These are phyloP conservation scores for Cyphomyrus plagiostoma DNA, from an alignment of 2,113 vertebrate species.

Conservation along the genomic window DNA sequence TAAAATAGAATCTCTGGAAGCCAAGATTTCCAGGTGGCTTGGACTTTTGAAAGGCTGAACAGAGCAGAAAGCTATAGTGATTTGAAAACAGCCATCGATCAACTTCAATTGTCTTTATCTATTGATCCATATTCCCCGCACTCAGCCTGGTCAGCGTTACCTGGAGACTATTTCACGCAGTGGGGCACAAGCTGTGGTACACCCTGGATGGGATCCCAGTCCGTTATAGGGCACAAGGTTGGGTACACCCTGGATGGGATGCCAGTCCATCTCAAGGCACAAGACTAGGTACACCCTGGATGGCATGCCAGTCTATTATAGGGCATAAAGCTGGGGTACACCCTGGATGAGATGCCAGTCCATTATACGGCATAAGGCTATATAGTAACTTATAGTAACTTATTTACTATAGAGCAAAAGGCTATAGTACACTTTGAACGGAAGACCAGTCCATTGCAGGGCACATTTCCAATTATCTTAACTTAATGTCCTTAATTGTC, in stretches of 20 bases:
- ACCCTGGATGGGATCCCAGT: not conserved
- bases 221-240: not conserved
- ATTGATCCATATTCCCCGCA: not conserved
- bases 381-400: no score
- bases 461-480: not conserved
- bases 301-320: not conserved
- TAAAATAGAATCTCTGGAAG: not conserved
- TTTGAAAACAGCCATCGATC: not conserved
- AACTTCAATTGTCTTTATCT: not conserved
- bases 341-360: no score
- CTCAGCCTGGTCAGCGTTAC: not conserved
- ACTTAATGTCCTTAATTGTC: not conserved
- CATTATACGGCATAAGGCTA: not conserved
- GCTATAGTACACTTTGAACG: not conserved
- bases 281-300: no score
- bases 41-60: not conserved
- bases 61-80: not conserved
- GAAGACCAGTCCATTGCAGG: not conserved
- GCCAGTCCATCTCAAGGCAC: not conserved
- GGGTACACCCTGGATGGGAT: no score
- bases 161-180: not conserved
- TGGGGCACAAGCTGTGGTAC: not conserved
- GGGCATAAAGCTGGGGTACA: not conserved
- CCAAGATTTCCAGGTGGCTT: not conserved
- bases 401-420: not conserved